phyloP scores from a whole-genome alignment of 1,140 invertebrate species.

The Drosophila kepulauana region DNA sequence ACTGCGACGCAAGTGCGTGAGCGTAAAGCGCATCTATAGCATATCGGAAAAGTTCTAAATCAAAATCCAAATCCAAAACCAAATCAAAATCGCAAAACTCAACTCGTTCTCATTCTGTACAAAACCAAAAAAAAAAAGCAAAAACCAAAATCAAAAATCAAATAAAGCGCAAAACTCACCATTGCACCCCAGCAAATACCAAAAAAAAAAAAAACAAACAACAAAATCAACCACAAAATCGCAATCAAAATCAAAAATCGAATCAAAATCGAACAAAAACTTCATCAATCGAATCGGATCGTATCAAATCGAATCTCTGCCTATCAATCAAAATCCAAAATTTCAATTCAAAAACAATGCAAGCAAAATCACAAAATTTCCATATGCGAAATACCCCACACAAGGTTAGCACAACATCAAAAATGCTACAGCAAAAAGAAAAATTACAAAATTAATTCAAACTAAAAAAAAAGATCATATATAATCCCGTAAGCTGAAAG shows the following conservation, averaged over 20 bases:
- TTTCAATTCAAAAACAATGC: constrained; percentile 64
- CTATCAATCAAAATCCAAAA: constrained; percentile 35
- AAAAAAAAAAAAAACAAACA: background rate
- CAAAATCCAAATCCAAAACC: constrained; percentile 50
- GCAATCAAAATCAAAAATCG: constrained; percentile 32
- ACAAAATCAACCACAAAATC: constrained; percentile 10
- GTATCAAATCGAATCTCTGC: constrained; percentile 18
- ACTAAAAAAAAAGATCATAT: constrained; percentile 36
- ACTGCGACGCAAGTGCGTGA: constrained; percentile 83
- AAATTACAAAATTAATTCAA: constrained; percentile 22
- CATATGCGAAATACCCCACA: constrained; percentile 77
- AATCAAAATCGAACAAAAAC: constrained; percentile 43
- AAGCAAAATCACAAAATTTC: constrained; percentile 81
- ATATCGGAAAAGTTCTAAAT: constrained; percentile 84
- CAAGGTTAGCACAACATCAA: constrained; percentile 73
- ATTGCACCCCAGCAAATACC: constrained; percentile 43
- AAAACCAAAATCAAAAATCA: constrained; percentile 24
- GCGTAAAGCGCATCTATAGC: constrained; percentile 84
- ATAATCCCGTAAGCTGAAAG: constrained; percentile 7
- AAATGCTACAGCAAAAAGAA: constrained; percentile 32
- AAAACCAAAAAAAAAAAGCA: constrained; percentile 21
- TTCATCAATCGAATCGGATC: constrained; percentile 47
- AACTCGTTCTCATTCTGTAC: constrained; percentile 53
- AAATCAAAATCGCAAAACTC: constrained; percentile 43
- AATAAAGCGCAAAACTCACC: constrained; percentile 46